Base-by-base conservation (phyloP, 2,797 vertebrate genomes). In the Nasua narica region DNA sequence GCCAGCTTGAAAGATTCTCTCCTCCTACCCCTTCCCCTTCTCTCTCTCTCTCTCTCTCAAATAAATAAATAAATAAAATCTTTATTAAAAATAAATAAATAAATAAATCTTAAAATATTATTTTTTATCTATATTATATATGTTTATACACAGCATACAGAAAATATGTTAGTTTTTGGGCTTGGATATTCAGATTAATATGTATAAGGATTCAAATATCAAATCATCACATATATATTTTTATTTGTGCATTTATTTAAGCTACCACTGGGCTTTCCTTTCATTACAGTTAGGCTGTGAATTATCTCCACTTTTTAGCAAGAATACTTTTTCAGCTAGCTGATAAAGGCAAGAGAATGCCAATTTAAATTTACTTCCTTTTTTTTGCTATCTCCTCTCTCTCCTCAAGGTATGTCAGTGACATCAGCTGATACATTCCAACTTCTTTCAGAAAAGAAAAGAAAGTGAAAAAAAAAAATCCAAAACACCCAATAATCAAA, bases 311-410 rank as follows among this genome's bases (percentile, higher is more conserved):
- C 60, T 88, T 62, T 91, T 85, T 85, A 81, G 46, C 48, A 93
- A 91, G 65, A 65, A 40, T 37, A 65, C 5, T 69, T 79, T 94
- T 58, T 52, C 40, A 86, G 60, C 5, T 2, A 90, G 12, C 13
- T 74, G 37, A 25, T 87, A 62, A 89, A 91, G 46, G 94, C 40
- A 91, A 76, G 43, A 96, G 87, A 94, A 72, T 86, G 46, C 21
- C 29, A 87, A 86, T 40, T 60, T 76, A 90, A 84, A 82, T 85
- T 48, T 56, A 78, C 48, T 91, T 91, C 12, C 14, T 70, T 46
- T 52, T 58, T 4, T 62, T 92, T 5, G 35, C 76, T 94, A 7
- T 60, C n/a, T 94, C 25, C 16, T 86, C 9, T 96, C 82, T 52
- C 9, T 78, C 23, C 56, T 79, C 25, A 62, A 78, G 7, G 12